Evolutionary conservation across 2,797 vertebrate genomes (phyloP).

Genomic region (Gambusia yucatana): DNA sequence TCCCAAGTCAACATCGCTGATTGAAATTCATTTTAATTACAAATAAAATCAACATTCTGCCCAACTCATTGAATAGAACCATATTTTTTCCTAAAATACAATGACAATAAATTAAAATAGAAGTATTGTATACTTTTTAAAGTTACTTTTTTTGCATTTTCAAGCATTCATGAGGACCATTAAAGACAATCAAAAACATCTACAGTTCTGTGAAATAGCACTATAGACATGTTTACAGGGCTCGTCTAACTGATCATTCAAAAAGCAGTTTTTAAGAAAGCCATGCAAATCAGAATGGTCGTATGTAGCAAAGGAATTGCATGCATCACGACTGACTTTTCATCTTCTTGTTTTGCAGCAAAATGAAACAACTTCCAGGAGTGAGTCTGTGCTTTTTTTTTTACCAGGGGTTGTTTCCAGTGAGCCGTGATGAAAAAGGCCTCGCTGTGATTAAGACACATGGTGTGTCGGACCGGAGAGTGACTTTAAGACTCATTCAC

Average conservation of each 20-base stretch:
- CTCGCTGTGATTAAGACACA: neutral
- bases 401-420: neutral
- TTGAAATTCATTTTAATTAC: neutral
- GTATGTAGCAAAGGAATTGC: neutral
- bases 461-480: neutral
- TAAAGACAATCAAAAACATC: neutral
- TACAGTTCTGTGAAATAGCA: neutral
- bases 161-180: neutral
- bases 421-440: neutral
- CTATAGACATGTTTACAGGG: neutral
- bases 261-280: neutral
- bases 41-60: neutral
- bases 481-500: neutral
- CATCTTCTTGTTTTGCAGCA: neutral
- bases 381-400: neutral
- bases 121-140: neutral
- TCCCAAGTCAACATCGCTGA: constrained; percentile 23
- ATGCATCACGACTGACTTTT: neutral
- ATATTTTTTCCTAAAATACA: neutral
- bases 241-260: neutral
- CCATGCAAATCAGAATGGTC: neutral
- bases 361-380: neutral
- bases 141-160: neutral
- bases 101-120: neutral
- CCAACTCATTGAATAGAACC: neutral